Evolutionary conservation across 2,113 vertebrate genomes (phyloP), one percentile per base, ranked within the genome.

Genomic region (Petrocephalus microphthalmus): DNA sequence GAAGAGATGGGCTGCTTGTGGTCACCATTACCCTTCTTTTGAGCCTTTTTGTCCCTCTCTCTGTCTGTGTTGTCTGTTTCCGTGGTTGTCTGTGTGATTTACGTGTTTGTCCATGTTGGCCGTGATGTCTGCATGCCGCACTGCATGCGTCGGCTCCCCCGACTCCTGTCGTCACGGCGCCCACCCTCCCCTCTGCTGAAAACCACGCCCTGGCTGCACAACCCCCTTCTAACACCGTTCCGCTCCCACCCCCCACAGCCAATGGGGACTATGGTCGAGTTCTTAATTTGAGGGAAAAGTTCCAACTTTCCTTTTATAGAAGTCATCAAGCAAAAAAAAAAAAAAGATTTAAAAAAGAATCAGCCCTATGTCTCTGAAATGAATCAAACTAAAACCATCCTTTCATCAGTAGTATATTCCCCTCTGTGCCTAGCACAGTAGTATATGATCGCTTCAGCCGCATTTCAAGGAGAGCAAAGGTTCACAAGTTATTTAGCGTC

Each of bases 1-100:
- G 87, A 93, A 90, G 93, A 91, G 89, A 93, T 90, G 93, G 82
- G 45, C 93, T 91, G 93, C 93, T 93, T 89, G 89, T 92, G 90
- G 90, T 85, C 42, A 81, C 53, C 53, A 22, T 29, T 71, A 87
- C 84, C 8, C 86, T 33, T 25, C n/a, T 52, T 84, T 56, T 84
- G 57, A 45, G 42, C 78, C 49, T 37, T 71, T 78, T 3, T 92
- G 89, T 89, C 90, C 90, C 90, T 92, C 88, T 89, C 90, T 90
- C 53, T 84, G n/a, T 71, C 82, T 67, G 22, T 90, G 90, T 88
- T 91, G 92, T 90, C 90, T 87, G 90, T 90, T 67, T 90, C 91
- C 0, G 90, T 94, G 91, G 56, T 83, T 91, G 90, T 89, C 60
- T 67, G 74, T 84, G 87, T 57, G 53, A 88, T 67, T 86, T 33